Evolutionary conservation across 2,888 invertebrate species (phyloP).

Genomic region (Rhogogaster chlorosoma): DNA sequence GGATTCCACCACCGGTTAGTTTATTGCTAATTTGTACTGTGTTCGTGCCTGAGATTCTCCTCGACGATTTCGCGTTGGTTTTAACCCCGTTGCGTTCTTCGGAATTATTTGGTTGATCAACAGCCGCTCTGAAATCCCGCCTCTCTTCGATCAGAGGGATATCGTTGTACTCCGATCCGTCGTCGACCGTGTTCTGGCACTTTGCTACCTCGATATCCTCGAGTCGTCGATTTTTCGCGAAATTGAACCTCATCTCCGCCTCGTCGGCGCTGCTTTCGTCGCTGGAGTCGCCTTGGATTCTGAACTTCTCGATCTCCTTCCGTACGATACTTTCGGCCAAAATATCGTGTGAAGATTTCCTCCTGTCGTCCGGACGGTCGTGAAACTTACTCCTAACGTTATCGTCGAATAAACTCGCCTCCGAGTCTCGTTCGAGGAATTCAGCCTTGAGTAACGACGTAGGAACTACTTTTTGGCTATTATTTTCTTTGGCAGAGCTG

Average conservation of each 20-base stretch:
- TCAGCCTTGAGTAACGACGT: constrained; percentile 65
- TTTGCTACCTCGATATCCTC: constrained; percentile 49
- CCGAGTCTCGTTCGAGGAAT: constrained; percentile 59
- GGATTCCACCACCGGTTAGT: neutral
- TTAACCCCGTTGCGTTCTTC: neutral
- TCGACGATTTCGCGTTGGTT: neutral
- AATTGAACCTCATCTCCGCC: constrained; percentile 59
- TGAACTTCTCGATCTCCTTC: constrained; percentile 53
- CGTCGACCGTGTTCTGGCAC: constrained; percentile 39
- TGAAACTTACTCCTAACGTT: constrained; percentile 62
- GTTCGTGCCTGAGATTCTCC: neutral
- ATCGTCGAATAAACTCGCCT: constrained; percentile 51
- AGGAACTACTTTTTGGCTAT: constrained; percentile 67
- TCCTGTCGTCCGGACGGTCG: constrained; percentile 61
- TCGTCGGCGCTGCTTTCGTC: constrained; percentile 53
- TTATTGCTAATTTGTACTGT: constrained; percentile 37
- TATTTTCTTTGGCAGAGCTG: constrained; percentile 63
- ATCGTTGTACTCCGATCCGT: neutral
- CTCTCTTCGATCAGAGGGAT: neutral
- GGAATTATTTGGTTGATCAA: neutral
- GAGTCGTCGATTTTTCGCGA: constrained; percentile 44
- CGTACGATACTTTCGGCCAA: constrained; percentile 68
- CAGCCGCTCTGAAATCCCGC: neutral
- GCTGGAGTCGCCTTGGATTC: constrained; percentile 1
- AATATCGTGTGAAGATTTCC: constrained; percentile 68